phyloP scores from a whole-genome alignment of 2,797 vertebrate genomes.

The Sparidentex hasta region DNA sequence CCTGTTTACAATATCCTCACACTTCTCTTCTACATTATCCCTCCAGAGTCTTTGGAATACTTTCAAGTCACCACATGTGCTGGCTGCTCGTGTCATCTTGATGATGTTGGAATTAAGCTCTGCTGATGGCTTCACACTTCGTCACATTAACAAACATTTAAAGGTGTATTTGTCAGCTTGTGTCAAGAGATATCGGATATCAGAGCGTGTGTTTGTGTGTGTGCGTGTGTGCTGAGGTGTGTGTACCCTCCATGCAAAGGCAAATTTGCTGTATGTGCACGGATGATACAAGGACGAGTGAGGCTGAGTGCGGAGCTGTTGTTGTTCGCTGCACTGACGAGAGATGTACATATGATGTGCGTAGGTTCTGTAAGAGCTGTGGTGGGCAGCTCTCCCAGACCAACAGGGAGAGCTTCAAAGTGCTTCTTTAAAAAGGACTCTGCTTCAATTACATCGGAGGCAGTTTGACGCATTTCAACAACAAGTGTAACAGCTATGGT shows the following conservation, averaged over 20 bases:
- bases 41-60: background rate
- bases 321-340: constrained; percentile 25
- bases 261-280: constrained; percentile 1
- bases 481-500: constrained; percentile 22
- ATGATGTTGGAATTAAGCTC: constrained; percentile 4
- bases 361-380: constrained; percentile 66
- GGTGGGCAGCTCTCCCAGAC: constrained; percentile 64
- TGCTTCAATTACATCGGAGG: constrained; percentile 49
- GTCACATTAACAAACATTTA: background rate
- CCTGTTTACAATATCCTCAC: background rate
- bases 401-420: constrained; percentile 67
- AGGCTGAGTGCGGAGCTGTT: constrained; percentile 47
- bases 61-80: background rate
- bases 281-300: constrained; percentile 31
- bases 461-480: constrained; percentile 54
- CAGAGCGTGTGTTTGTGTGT: background rate
- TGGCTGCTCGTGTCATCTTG: background rate
- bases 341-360: constrained; percentile 63
- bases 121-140: constrained; percentile 4
- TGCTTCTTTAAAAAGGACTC: constrained; percentile 59
- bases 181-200: background rate
- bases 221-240: background rate
- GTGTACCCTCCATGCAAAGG: constrained; percentile 31
- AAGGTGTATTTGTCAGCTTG: constrained; percentile 7
- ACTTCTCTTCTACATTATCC: background rate